Conservation (phyloP, 2,113 vertebrate genomes). For the Candoia aspera region DNA sequence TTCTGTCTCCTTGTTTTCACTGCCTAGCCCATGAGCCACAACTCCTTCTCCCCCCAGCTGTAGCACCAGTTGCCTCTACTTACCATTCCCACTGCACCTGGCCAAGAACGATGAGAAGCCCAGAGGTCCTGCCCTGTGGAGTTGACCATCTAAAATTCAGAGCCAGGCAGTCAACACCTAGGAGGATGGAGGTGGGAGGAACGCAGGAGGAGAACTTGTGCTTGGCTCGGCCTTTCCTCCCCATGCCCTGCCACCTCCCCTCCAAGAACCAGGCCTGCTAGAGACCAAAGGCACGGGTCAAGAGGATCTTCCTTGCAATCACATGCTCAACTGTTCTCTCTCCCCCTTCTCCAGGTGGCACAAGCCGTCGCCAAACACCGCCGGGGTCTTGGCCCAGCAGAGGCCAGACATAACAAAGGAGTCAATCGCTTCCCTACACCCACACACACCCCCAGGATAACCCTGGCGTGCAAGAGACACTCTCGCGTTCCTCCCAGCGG, state of each 20-base stretch:
- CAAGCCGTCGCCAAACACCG: slow-evolving; percentile 1
- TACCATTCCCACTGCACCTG: neutral
- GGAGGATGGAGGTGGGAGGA: neutral
- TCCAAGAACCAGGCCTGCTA: neutral
- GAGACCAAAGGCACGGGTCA: neutral
- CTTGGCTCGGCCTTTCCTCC: neutral
- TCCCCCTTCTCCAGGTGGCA: neutral
- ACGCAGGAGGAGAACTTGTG: too few species aligned
- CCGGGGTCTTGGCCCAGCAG: slow-evolving; percentile 10
- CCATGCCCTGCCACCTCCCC: neutral
- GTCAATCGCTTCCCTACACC: neutral
- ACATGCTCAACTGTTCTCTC: slow-evolving; percentile 28
- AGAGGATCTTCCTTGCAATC: slow-evolving; percentile 19
- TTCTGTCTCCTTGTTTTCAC: neutral
- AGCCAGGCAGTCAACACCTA: too few species aligned
- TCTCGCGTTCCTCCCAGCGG: neutral
- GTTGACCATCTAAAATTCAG: neutral
- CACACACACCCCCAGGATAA: neutral
- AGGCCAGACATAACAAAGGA: slow-evolving; percentile 37
- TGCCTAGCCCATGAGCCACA: too few species aligned
- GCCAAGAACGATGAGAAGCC: neutral
- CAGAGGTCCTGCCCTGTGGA: neutral
- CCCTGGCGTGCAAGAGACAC: fast-evolving
- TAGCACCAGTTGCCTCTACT: neutral
- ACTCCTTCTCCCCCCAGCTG: neutral